Percentiles rank a stretch among this genome's conserved stretches.
Evolutionary conservation across 2,113 vertebrate species (phyloP).

Genomic region (Toxotes jaculatrix): DNA sequence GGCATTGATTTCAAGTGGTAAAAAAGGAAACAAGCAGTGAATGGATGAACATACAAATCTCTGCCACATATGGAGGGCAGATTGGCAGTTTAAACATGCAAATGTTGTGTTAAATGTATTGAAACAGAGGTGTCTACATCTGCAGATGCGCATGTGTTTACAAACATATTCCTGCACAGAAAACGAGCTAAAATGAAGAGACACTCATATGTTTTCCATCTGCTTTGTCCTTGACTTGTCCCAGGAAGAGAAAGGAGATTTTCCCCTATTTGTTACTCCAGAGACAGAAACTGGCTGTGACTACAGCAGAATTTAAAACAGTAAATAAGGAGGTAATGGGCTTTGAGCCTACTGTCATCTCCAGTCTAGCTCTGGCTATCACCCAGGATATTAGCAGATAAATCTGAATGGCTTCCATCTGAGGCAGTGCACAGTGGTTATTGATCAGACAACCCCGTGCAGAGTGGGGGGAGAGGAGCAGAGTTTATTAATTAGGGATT

Average conservation of each 20-base stretch:
- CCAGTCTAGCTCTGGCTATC: constrained; percentile 79
- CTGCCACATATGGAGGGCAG: neutral
- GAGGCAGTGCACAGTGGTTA: constrained; percentile 82
- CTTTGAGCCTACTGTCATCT: constrained; percentile 83
- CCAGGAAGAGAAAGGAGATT: constrained; percentile 65
- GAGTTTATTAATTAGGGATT: constrained; percentile 93
- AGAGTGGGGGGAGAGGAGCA: constrained; percentile 74
- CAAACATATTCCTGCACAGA: constrained; percentile 11
- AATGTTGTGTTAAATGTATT: constrained; percentile 23
- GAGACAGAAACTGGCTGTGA: constrained; percentile 72
- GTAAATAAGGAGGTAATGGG: constrained; percentile 82
- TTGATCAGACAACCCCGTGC: constrained; percentile 84
- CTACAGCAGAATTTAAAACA: constrained; percentile 82
- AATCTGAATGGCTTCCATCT: constrained; percentile 86
- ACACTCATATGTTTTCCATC: constrained; percentile 57
- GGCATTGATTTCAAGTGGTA: constrained; percentile 53
- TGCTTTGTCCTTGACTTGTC: constrained; percentile 78
- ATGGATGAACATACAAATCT: constrained; percentile 20
- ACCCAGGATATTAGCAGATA: constrained; percentile 88
- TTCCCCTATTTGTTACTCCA: constrained; percentile 73
- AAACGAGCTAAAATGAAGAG: constrained; percentile 59
- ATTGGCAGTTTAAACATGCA: constrained; percentile 7
- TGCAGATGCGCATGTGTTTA: constrained; percentile 4
- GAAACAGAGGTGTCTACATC: constrained; percentile 46
- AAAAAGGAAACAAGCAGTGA: constrained; percentile 1